These are phyloP conservation scores for Notodonta ziczac DNA, from an alignment of 2,888 invertebrate genomes.

Conservation along the genomic window DNA sequence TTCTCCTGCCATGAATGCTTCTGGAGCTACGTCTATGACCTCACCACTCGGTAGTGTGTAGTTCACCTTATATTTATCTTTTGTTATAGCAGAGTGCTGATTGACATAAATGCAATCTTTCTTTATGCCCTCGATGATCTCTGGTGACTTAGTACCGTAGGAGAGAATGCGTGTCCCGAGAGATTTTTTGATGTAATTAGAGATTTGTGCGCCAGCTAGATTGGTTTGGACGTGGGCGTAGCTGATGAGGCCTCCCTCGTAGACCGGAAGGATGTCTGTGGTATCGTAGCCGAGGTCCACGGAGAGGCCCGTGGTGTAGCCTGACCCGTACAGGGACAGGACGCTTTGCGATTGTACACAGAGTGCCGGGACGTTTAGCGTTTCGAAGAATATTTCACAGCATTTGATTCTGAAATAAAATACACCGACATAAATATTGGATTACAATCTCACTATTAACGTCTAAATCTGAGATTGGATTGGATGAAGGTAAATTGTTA, in stretches of 20 bases:
- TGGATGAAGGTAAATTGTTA: too few species aligned
- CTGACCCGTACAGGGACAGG: slow-evolving; percentile 66
- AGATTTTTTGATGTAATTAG: slow-evolving; percentile 45
- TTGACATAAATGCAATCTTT: slow-evolving; percentile 51
- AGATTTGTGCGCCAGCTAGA: slow-evolving; percentile 51
- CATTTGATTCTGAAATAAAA: slow-evolving; percentile 58
- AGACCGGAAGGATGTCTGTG: slow-evolving; percentile 60
- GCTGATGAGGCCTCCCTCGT: slow-evolving; percentile 61
- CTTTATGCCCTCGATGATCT: slow-evolving; percentile 50
- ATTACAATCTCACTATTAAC: too few species aligned
- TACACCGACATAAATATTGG: too few species aligned
- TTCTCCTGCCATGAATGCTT: slow-evolving; percentile 59
- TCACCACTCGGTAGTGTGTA: slow-evolving; percentile 55
- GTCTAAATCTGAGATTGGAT: too few species aligned
- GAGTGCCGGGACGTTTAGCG: slow-evolving; percentile 62
- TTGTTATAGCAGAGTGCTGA: slow-evolving; percentile 37
- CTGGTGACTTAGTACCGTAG: slow-evolving; percentile 31
- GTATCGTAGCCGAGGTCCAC: slow-evolving; percentile 67
- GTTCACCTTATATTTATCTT: slow-evolving; percentile 32
- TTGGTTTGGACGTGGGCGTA: slow-evolving; percentile 63
- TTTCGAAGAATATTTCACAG: slow-evolving; percentile 72
- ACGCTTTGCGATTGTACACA: slow-evolving; percentile 65
- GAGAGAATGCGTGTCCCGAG: slow-evolving; percentile 43
- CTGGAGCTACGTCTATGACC: slow-evolving; percentile 55
- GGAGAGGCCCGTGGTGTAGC: slow-evolving; percentile 65